Base-by-base conservation (phyloP, 2,888 invertebrate species). In the Hydropsyche betteni region DNA sequence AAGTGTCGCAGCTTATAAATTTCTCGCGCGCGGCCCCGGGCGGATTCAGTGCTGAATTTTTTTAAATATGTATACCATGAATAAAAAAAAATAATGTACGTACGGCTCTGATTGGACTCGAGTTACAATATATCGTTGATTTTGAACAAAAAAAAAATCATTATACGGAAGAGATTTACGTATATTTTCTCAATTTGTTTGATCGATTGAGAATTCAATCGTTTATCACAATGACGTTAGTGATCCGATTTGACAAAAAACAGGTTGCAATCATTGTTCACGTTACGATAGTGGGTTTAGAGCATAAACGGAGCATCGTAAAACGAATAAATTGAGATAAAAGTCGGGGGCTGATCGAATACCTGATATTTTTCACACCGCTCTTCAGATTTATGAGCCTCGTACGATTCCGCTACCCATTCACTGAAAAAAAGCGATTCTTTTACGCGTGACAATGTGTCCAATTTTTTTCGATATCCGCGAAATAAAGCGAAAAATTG, bases 301-400 rank as follows among this genome's bases (percentile, higher is more conserved):
- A 12, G 36, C 34, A 64, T 64, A 64, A 64, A 64, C 64, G 64
- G 0, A 64, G 64, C 34, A 34, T 64, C 64, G 64, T 64, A 64
- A 64, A 64, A 36, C 64, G 64, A 64, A 64, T 64, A 64, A 64
- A 64, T 64, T 64, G 64, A 64, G 64, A 64, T 64, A 64, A 64
- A 64, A 64, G 64, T 64, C 64, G 36, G 34, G 12, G 10, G 33
- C 64, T 36, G 64, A 64, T 64, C 64, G 34, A 64, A 64, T 64
- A 64, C 64, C 64, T 64, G 64, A 64, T 64, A 64, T 64, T 64
- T 64, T 64, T 64, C 64, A 64, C 64, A 6, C 33, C 36, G 64
- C 44, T 44, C 44, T 36, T 64, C 64, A 64, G 64, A 64, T 64
- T 64, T 64, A 64, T 64, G 64, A 64, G 64, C 64, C 64, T 64